Base-by-base conservation (phyloP, 1,140 invertebrate species). In the Venturia canescens region DNA sequence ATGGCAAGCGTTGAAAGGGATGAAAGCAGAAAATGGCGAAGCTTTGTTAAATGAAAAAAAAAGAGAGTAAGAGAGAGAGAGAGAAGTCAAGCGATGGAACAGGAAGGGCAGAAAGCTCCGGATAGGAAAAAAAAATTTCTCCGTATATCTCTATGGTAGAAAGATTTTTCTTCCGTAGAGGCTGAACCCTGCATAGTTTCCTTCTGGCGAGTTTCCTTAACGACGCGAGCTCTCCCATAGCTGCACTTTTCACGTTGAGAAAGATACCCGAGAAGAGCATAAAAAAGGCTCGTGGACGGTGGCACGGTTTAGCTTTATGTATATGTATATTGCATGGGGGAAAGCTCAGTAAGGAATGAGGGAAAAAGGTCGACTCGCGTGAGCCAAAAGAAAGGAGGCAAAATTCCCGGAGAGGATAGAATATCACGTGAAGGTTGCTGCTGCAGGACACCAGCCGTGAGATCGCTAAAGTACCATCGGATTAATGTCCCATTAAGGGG, bases 261-360 rank as follows among this genome's bases (percentile, higher is more conserved):
- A 75, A 75, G 48, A 75, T 75, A 75, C 44, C 48, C 72, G 48
- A 75, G 72, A 34, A 29, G 53, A 27, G 57, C 31, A 75, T 75
- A 75, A 57, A 75, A 53, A 75, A 26, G 72, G 72, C 50, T n/a
- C 13, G 26, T 29, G 63, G 63, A 27, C 29, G 27, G n/a, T 23
- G 21, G 60, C 21, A 44, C 6, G 48, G 48, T 50, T 16, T 11
- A 50, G 48, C 13, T 5, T 16, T 50, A 50, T 50, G 15, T 50
- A 16, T 50, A 76, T 15, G 80, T 84, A 86, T 83, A 82, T 79
- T 77, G 84, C 74, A 79, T 83, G 71, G 82, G 84, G 79, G 76
- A 76, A 80, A 83, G 83, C 57, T 63, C 38, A 53, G 74, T 72
- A n/a, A 79, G 57, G 63, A 71, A 82, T 74, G 60, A 38, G 80